Conservation (phyloP, 2,113 vertebrate genomes). For the Brienomyrus longianalis region DNA sequence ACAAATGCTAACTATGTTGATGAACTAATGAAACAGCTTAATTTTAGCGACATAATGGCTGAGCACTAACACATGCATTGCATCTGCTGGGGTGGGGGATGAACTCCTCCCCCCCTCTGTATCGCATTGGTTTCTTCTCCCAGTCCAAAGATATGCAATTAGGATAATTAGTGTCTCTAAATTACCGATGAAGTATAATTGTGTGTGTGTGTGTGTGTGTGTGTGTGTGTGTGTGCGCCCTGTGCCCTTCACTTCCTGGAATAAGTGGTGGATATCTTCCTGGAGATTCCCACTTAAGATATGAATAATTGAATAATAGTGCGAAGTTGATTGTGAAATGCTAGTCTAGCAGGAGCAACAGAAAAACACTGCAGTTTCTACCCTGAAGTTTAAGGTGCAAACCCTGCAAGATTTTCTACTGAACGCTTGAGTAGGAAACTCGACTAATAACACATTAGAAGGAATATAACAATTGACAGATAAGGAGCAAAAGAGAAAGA, state of each 20-base stretch:
- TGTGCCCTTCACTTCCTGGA: not conserved
- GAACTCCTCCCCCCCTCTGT: not conserved
- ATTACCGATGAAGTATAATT: not conserved
- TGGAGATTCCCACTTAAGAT: not conserved
- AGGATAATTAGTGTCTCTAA: not conserved
- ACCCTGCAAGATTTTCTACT: not conserved
- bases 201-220: not conserved
- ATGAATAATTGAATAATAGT: not conserved
- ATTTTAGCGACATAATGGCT: not conserved
- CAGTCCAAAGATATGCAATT: not conserved
- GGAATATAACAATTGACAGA: no score
- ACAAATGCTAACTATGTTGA: not conserved
- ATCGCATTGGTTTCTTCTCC: not conserved
- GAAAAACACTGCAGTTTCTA: not conserved
- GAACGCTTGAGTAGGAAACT: not conserved
- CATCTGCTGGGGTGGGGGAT: not conserved
- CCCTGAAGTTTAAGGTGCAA: not conserved
- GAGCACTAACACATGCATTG: not conserved
- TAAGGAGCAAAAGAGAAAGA: not conserved
- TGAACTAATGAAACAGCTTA: not conserved
- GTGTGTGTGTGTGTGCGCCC: not conserved
- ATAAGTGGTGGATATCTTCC: not conserved
- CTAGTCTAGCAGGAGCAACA: not conserved
- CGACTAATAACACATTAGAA: not conserved
- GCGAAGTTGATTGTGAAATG: not conserved